Percentiles rank a stretch among this genome's conserved stretches.
These are phyloP conservation scores for Spisula solida DNA, from an alignment of 2,888 invertebrate genomes.

Conservation along the genomic window DNA sequence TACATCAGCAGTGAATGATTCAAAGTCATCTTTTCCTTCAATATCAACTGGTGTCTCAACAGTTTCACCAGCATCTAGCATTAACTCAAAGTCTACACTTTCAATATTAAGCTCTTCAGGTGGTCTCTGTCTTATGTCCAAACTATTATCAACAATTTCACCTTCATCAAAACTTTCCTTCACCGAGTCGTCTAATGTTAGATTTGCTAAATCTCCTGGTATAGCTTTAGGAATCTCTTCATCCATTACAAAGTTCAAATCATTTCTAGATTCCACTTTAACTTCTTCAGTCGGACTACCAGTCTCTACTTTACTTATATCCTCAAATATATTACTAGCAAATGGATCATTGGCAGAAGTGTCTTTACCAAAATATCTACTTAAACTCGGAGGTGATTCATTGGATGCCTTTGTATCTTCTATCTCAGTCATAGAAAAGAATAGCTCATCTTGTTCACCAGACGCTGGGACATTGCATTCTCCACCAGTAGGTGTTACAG, in stretches of 20 bases:
- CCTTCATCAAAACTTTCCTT: slow-evolving; percentile 41
- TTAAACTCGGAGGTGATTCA: slow-evolving; percentile 69
- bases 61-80: slow-evolving; percentile 64
- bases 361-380: slow-evolving; percentile 80
- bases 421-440: slow-evolving; percentile 28
- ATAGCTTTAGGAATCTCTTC: slow-evolving; percentile 31
- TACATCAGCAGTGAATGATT: slow-evolving; percentile 81
- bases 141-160: slow-evolving; percentile 40
- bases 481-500: not conserved
- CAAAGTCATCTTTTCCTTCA: slow-evolving; percentile 80
- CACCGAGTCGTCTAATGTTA: slow-evolving; percentile 47
- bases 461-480: not conserved
- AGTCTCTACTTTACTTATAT: slow-evolving; percentile 64
- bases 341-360: slow-evolving; percentile 69
- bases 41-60: slow-evolving; percentile 67
- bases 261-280: slow-evolving; percentile 29
- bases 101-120: slow-evolving; percentile 50
- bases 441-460: not conserved
- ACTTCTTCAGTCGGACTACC: slow-evolving; percentile 28
- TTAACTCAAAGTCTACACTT: slow-evolving; percentile 72
- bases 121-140: slow-evolving; percentile 31
- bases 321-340: slow-evolving; percentile 77
- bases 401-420: slow-evolving; percentile 16
- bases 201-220: slow-evolving; percentile 45
- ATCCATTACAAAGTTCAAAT: not conserved